Evolutionary conservation across 2,888 invertebrate genomes (phyloP).

Genomic region (Acanthosepion lycidas): DNA sequence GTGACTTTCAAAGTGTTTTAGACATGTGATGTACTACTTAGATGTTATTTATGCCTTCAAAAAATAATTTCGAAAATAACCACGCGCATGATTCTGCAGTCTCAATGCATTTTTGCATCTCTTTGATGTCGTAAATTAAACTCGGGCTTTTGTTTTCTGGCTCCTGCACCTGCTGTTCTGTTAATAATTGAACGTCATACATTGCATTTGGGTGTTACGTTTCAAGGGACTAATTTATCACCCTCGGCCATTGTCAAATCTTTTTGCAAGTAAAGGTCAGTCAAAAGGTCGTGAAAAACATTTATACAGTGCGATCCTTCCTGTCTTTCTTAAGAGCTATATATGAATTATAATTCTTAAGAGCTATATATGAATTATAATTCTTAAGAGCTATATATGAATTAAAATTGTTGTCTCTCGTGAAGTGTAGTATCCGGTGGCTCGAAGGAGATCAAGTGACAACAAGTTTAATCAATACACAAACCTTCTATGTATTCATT

Average conservation of each 20-base stretch:
- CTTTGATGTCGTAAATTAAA: constrained; percentile 9
- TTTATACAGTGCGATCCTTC: background rate
- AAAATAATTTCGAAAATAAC: background rate
- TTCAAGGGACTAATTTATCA: background rate
- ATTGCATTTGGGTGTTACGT: constrained; percentile 18
- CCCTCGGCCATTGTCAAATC: background rate
- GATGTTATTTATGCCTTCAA: background rate
- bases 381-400: too few relatives aligned
- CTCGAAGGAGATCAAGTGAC: too few relatives aligned
- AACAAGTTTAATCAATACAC: too few relatives aligned
- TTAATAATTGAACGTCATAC: background rate
- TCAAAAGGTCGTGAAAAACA: background rate
- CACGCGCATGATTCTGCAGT: background rate
- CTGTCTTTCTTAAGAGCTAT: background rate
- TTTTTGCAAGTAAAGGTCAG: background rate
- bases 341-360: too few relatives aligned
- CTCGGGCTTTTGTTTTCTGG: background rate
- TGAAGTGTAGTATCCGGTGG: too few relatives aligned
- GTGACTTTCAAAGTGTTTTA: background rate
- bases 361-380: too few relatives aligned
- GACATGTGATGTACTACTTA: background rate
- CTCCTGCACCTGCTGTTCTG: background rate
- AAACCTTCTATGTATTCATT: too few relatives aligned
- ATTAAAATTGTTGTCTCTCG: too few relatives aligned
- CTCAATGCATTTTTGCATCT: background rate